A percentile compares a stretch with the other conserved stretches of the same genome.
These are phyloP conservation scores for Austrolebias charrua DNA, from an alignment of 2,797 vertebrate genomes.

Conservation along the genomic window DNA sequence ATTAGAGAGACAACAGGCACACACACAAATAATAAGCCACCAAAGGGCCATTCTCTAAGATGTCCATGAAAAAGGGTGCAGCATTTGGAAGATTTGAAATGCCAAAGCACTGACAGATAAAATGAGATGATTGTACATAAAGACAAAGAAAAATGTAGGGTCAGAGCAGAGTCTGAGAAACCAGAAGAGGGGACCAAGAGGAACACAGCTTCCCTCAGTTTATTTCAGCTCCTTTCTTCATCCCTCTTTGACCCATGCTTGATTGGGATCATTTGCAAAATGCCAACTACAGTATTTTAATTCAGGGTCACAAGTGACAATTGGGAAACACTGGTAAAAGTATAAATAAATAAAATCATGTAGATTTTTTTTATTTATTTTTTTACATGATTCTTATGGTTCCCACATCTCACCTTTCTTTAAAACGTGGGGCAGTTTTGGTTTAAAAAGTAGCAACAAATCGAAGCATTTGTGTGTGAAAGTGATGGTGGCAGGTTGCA, in stretches of 20 bases:
- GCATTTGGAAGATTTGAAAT: slow-evolving; percentile 19
- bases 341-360: neutral
- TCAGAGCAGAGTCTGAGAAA: slow-evolving; percentile 29
- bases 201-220: slow-evolving; percentile 24
- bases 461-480: slow-evolving; percentile 14
- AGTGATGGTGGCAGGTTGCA: slow-evolving; percentile 43
- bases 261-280: slow-evolving; percentile 25
- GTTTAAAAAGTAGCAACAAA: slow-evolving; percentile 9
- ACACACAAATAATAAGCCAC: slow-evolving; percentile 33
- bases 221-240: slow-evolving; percentile 17
- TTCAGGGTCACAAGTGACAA: slow-evolving; percentile 11
- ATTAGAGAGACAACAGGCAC: slow-evolving; percentile 15
- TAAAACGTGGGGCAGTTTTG: neutral
- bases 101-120: slow-evolving; percentile 8
- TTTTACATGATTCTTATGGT: too few relatives aligned
- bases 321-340: neutral
- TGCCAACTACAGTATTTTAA: slow-evolving; percentile 20
- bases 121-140: slow-evolving; percentile 35
- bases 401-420: neutral
- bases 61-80: slow-evolving; percentile 4
- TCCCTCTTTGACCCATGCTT: slow-evolving; percentile 22
- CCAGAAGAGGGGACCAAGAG: slow-evolving; percentile 11
- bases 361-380: too few relatives aligned
- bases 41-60: slow-evolving; percentile 19
- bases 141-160: slow-evolving; percentile 51